Evolutionary conservation across 2,797 vertebrate genomes (phyloP), one percentile per base, ranked within the genome.

Genomic region (Pseudochirops cupreus): DNA sequence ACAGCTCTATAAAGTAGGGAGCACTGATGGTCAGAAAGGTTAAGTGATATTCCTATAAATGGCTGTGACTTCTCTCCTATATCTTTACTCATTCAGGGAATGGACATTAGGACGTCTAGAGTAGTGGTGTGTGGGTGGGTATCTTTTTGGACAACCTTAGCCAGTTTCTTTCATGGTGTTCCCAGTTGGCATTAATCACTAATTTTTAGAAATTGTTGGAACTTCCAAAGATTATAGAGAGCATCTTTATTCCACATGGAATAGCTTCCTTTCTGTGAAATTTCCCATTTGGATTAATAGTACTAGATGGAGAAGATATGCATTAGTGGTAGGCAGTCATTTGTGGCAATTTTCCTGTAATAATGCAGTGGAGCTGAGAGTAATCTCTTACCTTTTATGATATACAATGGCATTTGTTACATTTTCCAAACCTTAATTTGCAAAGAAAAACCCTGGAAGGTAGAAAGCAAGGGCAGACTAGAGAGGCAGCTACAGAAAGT

Each of bases 271-370:
- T 91, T 82, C 26, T 95, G n/a, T 82, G 55, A 92, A 59, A 93
- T 91, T 96, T 96, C 62, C 96, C 62, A 91, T 62, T 90, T 91
- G 54, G 62, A 91, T 89, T 67, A 90, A n/a, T 92, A 92, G 50
- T 54, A 58, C 11, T 94, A 16, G 39, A 82, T 57, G 58, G 57
- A 90, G 92, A 67, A 92, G 91, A 82, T 90, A 91, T 9, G 0
- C 29, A 29, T 50, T 87, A 87, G 46, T 50, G 39, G 74, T 50
- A 87, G 39, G 39, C 39, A 87, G 39, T 87, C 39, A 91, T 91
- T 93, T 93, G 92, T 91, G 62, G 56, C 39, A 87, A 87, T 87
- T 50, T 96, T 89, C 95, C 93, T 7, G 58, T 95, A 93, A 90
- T 92, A 92, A 39, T 92, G 31, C 91, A 82, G 52, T 95, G 56